These are phyloP conservation scores for Thecophora atra DNA, from an alignment of 2,888 invertebrate genomes.

Conservation along the genomic window DNA sequence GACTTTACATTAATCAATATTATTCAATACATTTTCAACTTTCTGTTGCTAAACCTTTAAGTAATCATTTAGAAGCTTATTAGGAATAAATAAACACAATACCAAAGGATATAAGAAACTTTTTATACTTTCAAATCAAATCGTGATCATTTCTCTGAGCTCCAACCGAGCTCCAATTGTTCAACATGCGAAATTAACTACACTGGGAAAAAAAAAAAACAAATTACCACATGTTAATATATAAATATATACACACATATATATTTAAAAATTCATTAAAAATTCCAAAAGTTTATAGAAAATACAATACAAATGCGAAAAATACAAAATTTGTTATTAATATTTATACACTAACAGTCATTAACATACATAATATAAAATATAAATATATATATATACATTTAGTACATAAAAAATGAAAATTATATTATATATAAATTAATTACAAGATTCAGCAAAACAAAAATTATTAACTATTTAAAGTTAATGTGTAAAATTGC, in stretches of 20 bases:
- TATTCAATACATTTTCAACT: not conserved
- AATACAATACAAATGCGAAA: constrained; percentile 32
- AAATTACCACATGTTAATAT: constrained; percentile 43
- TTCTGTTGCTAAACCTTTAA: constrained; percentile 30
- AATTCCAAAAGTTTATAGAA: constrained; percentile 28
- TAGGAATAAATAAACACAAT: constrained; percentile 5
- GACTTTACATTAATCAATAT: too few relatives aligned
- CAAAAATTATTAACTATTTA: constrained; percentile 50
- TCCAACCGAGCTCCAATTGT: constrained; percentile 51
- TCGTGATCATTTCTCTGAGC: not conserved
- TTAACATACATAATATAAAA: constrained; percentile 28
- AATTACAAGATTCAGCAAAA: constrained; percentile 42
- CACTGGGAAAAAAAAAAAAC: constrained; percentile 47
- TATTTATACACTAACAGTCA: constrained; percentile 31
- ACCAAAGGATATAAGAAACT: too few relatives aligned
- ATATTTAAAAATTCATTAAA: constrained; percentile 2
- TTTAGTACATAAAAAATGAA: constrained; percentile 34
- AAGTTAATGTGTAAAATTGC: constrained; percentile 59
- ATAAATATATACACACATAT: constrained; percentile 27
- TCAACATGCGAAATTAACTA: constrained; percentile 55
- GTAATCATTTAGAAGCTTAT: not conserved
- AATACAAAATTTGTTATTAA: constrained; percentile 51
- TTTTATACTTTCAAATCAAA: constrained; percentile 18
- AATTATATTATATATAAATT: constrained; percentile 40
- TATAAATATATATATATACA: constrained; percentile 58